phyloP scores from a whole-genome alignment of 2,797 vertebrate species.

The Xiphophorus birchmanni region DNA sequence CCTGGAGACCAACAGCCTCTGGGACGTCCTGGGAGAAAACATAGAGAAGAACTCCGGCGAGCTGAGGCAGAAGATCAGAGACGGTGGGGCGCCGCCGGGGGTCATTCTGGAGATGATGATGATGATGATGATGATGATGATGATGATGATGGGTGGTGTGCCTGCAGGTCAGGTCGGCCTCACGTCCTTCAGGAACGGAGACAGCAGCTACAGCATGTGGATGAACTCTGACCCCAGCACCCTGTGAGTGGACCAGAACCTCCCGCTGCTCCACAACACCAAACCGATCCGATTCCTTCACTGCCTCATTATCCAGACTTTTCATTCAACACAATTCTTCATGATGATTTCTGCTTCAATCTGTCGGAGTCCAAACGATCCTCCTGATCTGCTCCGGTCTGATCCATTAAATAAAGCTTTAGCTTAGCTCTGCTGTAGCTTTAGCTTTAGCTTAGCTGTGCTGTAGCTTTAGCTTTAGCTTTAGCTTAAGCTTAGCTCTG shows the following conservation, averaged over 20 bases:
- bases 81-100: constrained; percentile 76
- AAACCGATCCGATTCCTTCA: not conserved
- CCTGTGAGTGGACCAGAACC: constrained; percentile 69
- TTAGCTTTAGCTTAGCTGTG: too few relatives aligned
- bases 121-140: not conserved
- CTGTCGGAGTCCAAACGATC: too few relatives aligned
- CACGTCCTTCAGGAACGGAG: constrained; percentile 81
- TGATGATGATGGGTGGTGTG: not conserved
- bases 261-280: not conserved
- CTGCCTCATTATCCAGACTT: too few relatives aligned
- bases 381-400: too few relatives aligned
- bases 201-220: constrained; percentile 89
- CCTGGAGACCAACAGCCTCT: constrained; percentile 81
- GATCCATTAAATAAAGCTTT: too few relatives aligned
- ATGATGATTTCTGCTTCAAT: too few relatives aligned
- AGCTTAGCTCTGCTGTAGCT: too few relatives aligned
- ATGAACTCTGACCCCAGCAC: constrained; percentile 78
- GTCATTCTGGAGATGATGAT: not conserved
- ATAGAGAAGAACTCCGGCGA: constrained; percentile 49
- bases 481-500: too few relatives aligned
- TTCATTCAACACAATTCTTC: too few relatives aligned
- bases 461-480: too few relatives aligned
- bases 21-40: constrained; percentile 78
- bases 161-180: constrained; percentile 83
- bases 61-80: constrained; percentile 77